phyloP scores from a whole-genome alignment of 2,113 vertebrate genomes.

The Pseudopipra pipra region DNA sequence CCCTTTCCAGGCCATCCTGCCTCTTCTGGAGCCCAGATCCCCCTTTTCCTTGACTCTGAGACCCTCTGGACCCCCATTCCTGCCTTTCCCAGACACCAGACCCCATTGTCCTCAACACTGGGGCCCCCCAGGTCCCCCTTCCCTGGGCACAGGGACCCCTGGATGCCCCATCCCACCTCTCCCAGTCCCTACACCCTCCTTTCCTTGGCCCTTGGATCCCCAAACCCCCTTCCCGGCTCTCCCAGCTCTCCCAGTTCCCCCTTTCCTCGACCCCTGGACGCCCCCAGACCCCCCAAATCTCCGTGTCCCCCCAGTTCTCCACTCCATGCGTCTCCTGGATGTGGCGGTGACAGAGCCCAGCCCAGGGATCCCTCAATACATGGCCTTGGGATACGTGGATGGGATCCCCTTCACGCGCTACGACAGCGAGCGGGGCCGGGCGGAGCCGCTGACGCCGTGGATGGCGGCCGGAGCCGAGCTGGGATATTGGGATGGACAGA shows the following conservation, averaged over 20 bases:
- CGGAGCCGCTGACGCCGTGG: background rate
- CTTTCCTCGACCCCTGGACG: background rate
- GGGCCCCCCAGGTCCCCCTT: no score
- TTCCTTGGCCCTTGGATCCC: background rate
- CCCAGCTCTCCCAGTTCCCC: background rate
- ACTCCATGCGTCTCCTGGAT: rapidly evolving
- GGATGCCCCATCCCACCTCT: background rate
- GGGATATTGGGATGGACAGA: no score
- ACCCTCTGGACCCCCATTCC: background rate
- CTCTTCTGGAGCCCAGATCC: background rate
- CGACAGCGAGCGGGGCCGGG: background rate
- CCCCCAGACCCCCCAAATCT: background rate
- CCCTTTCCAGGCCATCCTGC: no score
- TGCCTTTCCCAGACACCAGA: background rate
- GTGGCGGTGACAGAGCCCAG: background rate
- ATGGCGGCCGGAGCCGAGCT: background rate
- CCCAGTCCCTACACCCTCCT: no score
- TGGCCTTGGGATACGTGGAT: background rate
- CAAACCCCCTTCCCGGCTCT: background rate
- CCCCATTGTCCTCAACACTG: no score
- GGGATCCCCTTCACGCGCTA: background rate
- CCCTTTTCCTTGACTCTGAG: background rate
- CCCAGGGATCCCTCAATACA: background rate
- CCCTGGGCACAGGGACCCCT: background rate
- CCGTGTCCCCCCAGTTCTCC: background rate